Evolutionary conservation across 2,888 invertebrate genomes (phyloP).

Genomic region (Tetheella fluctuosa): DNA sequence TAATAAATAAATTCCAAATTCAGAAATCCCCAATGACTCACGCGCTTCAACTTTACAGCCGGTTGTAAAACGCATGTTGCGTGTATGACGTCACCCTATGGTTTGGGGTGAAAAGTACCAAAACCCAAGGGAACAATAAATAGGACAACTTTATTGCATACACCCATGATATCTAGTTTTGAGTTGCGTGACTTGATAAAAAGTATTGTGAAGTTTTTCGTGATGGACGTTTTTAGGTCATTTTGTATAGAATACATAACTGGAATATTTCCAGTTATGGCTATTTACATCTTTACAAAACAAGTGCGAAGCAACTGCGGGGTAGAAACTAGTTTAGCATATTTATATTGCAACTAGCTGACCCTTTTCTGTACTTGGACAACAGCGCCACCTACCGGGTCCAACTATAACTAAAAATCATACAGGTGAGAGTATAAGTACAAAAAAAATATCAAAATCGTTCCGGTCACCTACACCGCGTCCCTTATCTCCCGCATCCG

Average conservation of each 20-base stretch:
- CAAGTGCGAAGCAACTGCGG: too few relatives aligned
- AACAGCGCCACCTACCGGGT: too few relatives aligned
- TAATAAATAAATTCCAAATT: constrained; percentile 18
- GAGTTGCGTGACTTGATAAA: constrained; percentile 7
- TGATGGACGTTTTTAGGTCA: neutral
- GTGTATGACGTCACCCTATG: constrained; percentile 42
- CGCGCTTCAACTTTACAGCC: constrained; percentile 38
- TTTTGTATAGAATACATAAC: neutral
- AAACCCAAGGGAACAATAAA: constrained; percentile 60
- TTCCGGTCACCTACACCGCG: too few relatives aligned
- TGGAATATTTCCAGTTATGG: too few relatives aligned
- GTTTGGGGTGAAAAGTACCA: constrained; percentile 31
- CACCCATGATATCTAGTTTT: neutral
- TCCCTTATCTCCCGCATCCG: too few relatives aligned
- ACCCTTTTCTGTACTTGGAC: too few relatives aligned
- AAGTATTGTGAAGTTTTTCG: constrained; percentile 1
- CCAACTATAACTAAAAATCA: too few relatives aligned
- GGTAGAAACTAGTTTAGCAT: too few relatives aligned
- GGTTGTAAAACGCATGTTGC: constrained; percentile 47
- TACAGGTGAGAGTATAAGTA: too few relatives aligned
- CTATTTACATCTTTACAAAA: too few relatives aligned
- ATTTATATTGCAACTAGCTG: too few relatives aligned
- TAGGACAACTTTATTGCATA: constrained; percentile 48
- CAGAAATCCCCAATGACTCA: constrained; percentile 42
- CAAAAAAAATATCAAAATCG: too few relatives aligned